A percentile compares a stretch with the other conserved stretches of the same genome.
These are phyloP conservation scores for Gastrophryne carolinensis DNA, from an alignment of 2,797 vertebrate species.

Conservation along the genomic window DNA sequence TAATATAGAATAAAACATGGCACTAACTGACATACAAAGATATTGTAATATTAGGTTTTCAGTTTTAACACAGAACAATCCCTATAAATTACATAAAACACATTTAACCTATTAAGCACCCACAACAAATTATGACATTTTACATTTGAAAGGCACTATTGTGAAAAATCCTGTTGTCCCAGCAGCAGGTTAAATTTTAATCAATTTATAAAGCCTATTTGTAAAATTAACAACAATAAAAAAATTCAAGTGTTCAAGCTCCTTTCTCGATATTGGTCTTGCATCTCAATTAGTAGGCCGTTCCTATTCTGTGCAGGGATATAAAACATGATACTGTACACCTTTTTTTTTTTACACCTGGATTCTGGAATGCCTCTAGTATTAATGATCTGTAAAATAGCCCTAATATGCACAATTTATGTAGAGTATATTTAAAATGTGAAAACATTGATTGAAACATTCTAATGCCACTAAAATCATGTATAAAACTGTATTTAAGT, in stretches of 20 bases:
- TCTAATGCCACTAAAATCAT: too few species aligned
- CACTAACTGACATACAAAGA: constrained; percentile 19
- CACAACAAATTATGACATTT: constrained; percentile 1
- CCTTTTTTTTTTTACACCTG: background rate
- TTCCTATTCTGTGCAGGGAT: background rate
- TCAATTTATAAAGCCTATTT: constrained; percentile 2
- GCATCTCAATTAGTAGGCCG: background rate
- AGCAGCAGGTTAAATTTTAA: constrained; percentile 21
- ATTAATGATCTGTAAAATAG: background rate
- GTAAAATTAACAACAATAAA: background rate
- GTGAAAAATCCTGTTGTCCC: constrained; percentile 18
- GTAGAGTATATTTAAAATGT: too few species aligned
- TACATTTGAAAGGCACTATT: constrained; percentile 13
- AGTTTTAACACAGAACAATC: background rate
- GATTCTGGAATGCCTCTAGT: background rate
- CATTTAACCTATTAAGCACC: background rate
- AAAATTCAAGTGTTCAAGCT: background rate
- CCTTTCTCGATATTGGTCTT: background rate
- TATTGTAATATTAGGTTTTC: background rate
- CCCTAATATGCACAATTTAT: too few species aligned
- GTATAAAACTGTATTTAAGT: too few species aligned
- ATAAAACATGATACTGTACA: too few species aligned
- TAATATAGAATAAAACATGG: too few species aligned
- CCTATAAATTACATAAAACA: too few species aligned
- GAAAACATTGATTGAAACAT: too few species aligned